Evolutionary conservation across 64 coral and sea anemone species (phyloP).

Genomic region (Stichodactyla mertensii): DNA sequence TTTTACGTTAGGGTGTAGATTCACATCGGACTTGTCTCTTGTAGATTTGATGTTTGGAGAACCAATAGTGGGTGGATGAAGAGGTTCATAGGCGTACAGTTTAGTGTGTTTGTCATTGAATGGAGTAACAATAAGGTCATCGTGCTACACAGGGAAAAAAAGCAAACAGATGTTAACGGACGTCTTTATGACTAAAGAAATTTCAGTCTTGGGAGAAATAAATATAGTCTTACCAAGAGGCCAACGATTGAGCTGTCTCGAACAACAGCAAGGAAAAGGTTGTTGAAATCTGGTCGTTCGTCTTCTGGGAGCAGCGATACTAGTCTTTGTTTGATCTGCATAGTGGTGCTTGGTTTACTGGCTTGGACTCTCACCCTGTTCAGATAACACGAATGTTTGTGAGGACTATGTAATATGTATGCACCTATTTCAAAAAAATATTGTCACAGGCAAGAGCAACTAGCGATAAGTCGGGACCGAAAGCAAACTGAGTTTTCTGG

Average conservation of each 20-base stretch:
- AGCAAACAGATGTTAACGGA: not conserved
- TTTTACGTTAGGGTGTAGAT: not conserved
- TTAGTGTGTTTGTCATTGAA: constrained; percentile 39
- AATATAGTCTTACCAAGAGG: constrained; percentile 9
- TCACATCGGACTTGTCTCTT: not conserved
- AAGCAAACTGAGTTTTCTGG: too few species aligned
- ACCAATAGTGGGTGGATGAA: not conserved
- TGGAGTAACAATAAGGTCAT: constrained; percentile 7
- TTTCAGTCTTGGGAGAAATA: not conserved
- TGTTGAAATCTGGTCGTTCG: constrained; percentile 1
- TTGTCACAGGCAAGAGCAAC: too few species aligned
- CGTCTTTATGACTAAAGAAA: too few species aligned
- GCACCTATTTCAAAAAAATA: too few species aligned
- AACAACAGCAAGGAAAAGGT: constrained; percentile 25
- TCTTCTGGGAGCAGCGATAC: constrained; percentile 22
- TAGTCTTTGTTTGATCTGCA: constrained; percentile 44
- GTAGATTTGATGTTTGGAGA: not conserved
- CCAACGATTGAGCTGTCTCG: constrained; percentile 24
- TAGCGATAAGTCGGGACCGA: too few species aligned
- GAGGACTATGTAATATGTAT: too few species aligned
- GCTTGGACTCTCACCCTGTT: constrained; percentile 47
- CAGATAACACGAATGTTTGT: not conserved
- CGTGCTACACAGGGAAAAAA: constrained; percentile 4
- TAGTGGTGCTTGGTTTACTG: constrained; percentile 23
- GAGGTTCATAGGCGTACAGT: constrained; percentile 28